Base-by-base conservation (phyloP, 1,140 invertebrate species). In the Sminthurides bifidus region DNA sequence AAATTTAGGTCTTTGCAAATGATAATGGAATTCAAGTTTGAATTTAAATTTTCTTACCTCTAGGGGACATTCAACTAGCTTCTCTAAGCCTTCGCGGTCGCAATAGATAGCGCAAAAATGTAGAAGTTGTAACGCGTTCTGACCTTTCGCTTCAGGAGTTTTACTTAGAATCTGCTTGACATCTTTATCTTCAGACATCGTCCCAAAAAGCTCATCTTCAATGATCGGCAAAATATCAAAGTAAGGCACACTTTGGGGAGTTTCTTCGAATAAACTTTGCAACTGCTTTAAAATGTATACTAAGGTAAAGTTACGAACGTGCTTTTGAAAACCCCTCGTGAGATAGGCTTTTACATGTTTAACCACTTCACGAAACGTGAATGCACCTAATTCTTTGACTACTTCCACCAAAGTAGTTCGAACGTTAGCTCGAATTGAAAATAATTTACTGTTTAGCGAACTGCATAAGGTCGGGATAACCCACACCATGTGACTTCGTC, bases 121-220 rank as follows among this genome's bases (percentile, higher is more conserved):
- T 3, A 51, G 35, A 51, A 51, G 30, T 35, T 33, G 49, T 19
- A 33, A 19, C 10, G n/a, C 49, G 27, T 51, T 51, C n/a, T 51
- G 10, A 12, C 10, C 4, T 37, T 38, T 51, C 4, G 49, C 49
- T 51, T 51, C 49, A 12, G 49, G 49, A 21, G 49, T 51, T 19
- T 44, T 37, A 8, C 37, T 38, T 26, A 35, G 17, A 37, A 51
- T 51, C 23, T 10, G 29, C 19, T 37, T 17, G 15, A 51, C 49
- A 12, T 51, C 30, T 37, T 51, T 51, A 19, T 51, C 49, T 15
- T 33, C 30, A 8, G 35, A 5, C 49, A 51, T 51, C n/a, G 6
- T 19, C 4, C 49, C 49, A 51, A 51, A 51, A n/a, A 33, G 15
- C 37, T 51, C 49, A 38, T 51, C 49, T 37, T 51, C 49, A 5